A percentile compares a stretch with the other conserved stretches of the same genome.
Evolutionary conservation across 1,140 invertebrate species (phyloP).

Genomic region (Delia radicum): DNA sequence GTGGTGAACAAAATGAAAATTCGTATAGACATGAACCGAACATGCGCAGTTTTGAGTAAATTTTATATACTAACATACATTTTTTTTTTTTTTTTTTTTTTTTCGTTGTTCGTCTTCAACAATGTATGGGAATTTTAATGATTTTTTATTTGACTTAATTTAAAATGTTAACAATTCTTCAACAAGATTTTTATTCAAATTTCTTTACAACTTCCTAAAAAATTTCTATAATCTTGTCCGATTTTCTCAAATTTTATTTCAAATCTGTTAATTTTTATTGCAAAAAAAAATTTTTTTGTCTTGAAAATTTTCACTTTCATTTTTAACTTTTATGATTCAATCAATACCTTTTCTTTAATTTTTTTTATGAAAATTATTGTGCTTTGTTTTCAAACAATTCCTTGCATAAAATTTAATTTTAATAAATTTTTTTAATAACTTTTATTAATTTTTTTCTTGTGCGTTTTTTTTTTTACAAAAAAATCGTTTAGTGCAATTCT

Average conservation of each 20-base stretch:
- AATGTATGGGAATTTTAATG: conserved; percentile 8
- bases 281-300: neutral
- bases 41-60: neutral
- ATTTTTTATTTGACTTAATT: neutral
- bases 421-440: neutral
- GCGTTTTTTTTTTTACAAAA: conserved; percentile 5
- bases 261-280: neutral
- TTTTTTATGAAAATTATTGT: neutral
- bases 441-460: neutral
- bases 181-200: neutral
- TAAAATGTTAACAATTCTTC: neutral
- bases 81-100: conserved; percentile 20
- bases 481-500: conserved; percentile 17
- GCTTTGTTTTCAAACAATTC: conserved; percentile 19
- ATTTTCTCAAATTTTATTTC: no score
- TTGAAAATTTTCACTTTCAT: neutral
- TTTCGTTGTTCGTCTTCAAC: neutral
- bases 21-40: neutral
- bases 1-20: neutral
- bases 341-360: neutral
- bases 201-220: neutral
- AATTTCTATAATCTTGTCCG: no score
- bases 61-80: conserved; percentile 9
- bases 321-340: neutral
- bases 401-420: neutral